These are phyloP conservation scores for Yoshiicerus persimilis DNA, from an alignment of 1,140 invertebrate species.

Conservation along the genomic window DNA sequence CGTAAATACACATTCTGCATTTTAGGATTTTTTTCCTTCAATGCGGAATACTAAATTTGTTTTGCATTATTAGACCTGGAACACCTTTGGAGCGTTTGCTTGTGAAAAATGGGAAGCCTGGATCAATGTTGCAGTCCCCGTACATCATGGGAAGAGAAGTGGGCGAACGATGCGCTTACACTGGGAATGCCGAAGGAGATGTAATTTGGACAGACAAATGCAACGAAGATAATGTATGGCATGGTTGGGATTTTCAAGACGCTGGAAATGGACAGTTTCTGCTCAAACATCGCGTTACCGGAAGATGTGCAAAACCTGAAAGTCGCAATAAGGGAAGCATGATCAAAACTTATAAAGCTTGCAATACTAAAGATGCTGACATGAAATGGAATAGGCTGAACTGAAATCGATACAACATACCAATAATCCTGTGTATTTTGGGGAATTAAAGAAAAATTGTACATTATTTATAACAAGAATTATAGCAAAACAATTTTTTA, in stretches of 20 bases:
- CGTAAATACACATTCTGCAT: not conserved
- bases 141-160: not conserved
- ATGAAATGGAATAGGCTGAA: too few relatives aligned
- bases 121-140: not conserved
- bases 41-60: not conserved
- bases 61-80: not conserved
- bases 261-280: not conserved
- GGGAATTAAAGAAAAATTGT: too few relatives aligned
- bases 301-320: too few relatives aligned
- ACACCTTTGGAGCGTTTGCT: not conserved
- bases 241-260: slow-evolving; percentile 14
- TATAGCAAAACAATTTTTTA: too few relatives aligned
- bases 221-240: not conserved
- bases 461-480: too few relatives aligned
- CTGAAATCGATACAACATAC: too few relatives aligned
- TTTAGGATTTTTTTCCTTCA: not conserved
- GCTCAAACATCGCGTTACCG: not conserved
- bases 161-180: not conserved
- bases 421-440: too few relatives aligned
- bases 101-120: not conserved
- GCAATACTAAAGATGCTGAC: too few relatives aligned
- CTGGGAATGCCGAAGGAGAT: not conserved
- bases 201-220: slow-evolving; percentile 25
- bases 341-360: too few relatives aligned
- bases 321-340: too few relatives aligned